A percentile compares a stretch with the other conserved stretches of the same genome.
These are phyloP conservation scores for Cryptocephalus moraei DNA, from an alignment of 2,888 invertebrate genomes.

Conservation along the genomic window DNA sequence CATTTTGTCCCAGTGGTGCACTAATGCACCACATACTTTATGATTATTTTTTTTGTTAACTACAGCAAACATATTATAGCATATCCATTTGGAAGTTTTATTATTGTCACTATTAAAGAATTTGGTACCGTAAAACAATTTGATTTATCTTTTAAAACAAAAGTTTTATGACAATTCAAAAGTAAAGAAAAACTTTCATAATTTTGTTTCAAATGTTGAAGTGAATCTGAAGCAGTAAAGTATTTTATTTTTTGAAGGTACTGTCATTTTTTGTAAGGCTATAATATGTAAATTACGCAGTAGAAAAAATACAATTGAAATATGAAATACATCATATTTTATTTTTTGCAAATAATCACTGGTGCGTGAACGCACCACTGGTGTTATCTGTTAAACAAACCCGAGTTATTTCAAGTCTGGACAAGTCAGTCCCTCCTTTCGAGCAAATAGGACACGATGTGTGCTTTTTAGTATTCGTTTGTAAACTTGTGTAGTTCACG, in stretches of 20 bases:
- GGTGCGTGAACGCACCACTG: conserved; percentile 1
- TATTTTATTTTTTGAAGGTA: neutral
- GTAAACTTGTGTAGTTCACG: conserved; percentile 1
- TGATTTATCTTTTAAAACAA: neutral
- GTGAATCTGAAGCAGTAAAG: neutral
- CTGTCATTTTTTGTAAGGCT: neutral
- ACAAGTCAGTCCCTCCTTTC: no score
- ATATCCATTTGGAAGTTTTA: no score
- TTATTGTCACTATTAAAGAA: no score
- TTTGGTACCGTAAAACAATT: no score
- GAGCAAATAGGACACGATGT: neutral
- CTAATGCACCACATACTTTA: no score
- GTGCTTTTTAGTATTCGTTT: conserved; percentile 1
- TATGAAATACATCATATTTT: neutral
- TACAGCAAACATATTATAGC: no score
- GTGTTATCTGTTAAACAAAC: conserved; percentile 1
- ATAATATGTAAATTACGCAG: neutral
- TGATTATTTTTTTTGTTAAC: no score
- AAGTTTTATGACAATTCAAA: neutral
- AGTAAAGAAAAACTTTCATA: neutral
- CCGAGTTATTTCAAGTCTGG: no score
- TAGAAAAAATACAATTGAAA: neutral
- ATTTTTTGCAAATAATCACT: neutral
- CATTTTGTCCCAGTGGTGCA: no score
- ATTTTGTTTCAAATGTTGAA: neutral